Base-by-base conservation (phyloP, 2,888 invertebrate genomes). In the Lepeophtheirus nordmannii region DNA sequence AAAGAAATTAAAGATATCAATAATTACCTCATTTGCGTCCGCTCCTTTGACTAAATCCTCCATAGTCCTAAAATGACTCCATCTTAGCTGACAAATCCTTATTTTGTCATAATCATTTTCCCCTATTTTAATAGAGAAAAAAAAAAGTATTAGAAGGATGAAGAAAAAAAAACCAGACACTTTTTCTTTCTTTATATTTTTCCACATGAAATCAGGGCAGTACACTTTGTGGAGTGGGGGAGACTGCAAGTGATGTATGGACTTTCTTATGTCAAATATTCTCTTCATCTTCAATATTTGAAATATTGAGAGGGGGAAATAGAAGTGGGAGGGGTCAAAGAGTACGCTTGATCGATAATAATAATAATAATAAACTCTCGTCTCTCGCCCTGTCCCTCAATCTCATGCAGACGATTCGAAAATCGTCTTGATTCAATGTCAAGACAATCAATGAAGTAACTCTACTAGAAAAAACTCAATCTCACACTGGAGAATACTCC, bases 331-430 rank as follows among this genome's bases (percentile, higher is more conserved):
- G 53, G 53, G 53, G 53, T 46, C 53, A 46, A 17, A 17, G 53
- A 5, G 53, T 46, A 46, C 53, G 53, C 14, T 46, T 2, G 53
- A 8, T 46, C 53, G 53, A 68, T n/a, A 80, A 30, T 30, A 30
- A 30, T 5, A 5, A 30, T 30, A 30, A 30, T 30, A 30, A 7
- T 30, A 5, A 30, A 30, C 7, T 30, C 30, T n/a, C n/a, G n/a
- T n/a, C n/a, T n/a, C n/a, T n/a, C n/a, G n/a, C n/a, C n/a, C n/a
- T n/a, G 30, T 2, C 7, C 30, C 30, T 30, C 3, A 30, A 30
- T 30, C 30, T 30, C 30, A 30, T 30, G 30, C 3, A 30, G 2
- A 30, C 3, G 30, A 30, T 7, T 7, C 7, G 30, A 5, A 30
- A n/a, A n/a, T n/a, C n/a, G 2, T 30, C 30, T 30, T 30, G 2